Evolutionary conservation across 2,797 vertebrate genomes (phyloP), one percentile per base, ranked within the genome.

Genomic region (Phalloptychus januarius): DNA sequence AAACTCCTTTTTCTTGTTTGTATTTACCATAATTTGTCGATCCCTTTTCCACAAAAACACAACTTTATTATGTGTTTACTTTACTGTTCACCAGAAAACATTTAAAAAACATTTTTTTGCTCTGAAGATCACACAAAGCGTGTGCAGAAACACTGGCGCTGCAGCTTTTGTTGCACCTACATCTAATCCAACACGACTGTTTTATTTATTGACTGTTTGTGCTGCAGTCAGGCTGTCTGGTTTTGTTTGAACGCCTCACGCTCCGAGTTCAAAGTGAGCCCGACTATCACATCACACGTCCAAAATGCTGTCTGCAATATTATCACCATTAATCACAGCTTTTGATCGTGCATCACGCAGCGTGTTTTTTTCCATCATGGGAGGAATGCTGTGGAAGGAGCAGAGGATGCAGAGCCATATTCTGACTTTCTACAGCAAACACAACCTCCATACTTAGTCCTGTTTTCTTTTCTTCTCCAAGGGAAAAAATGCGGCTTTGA

Each of bases 401-500:
- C 85, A 89, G 86, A 87, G 83, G 86, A 87, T 79, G 78, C 76
- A 7, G 71, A 69, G 76, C 75, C 80, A 11, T 11, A 54, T 81
- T 86, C 83, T 85, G 88, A 92, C 87, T 87, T 80, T 85, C 75
- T 85, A 61, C 74, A 88, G 90, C 79, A 81, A 75, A 67, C 69
- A 78, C 76, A 73, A 73, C 86, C 84, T 73, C 44, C 65, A 82
- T 54, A 44, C 71, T 80, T 33, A 44, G 74, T 52, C 77, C 78
- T 58, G 67, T 81, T 83, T 84, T 87, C 77, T 78, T 87, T 86
- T 87, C 74, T 84, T 80, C 73, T 85, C 72, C 82, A 78, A 69
- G 79, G 83, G 77, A 74, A 4, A 7, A 73, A 76, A 85, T 94
- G 93, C 94, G 46, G 84, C 95, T 96, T 96, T 96, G 96, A 97